A percentile compares a stretch with the other conserved stretches of the same genome.
Conservation (phyloP, 2,113 vertebrate genomes). For the Paramisgurnus dabryanus region DNA sequence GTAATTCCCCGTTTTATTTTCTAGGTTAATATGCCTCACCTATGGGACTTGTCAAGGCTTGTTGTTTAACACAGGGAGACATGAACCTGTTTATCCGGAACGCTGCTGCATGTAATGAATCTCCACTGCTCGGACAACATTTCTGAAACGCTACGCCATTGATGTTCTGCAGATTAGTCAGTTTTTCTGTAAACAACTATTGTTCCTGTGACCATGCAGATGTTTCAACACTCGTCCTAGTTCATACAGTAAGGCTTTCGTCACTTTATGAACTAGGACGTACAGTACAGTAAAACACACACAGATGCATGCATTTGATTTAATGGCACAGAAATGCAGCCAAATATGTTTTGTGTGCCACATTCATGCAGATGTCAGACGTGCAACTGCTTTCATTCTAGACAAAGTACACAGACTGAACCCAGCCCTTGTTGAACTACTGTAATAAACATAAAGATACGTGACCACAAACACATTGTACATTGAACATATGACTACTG, state of each 20-base stretch:
- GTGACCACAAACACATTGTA: no score
- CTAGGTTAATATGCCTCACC: not conserved
- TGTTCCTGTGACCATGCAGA: not conserved
- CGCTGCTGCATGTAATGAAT: not conserved
- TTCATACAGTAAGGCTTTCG: constrained; percentile 17
- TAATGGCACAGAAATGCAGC: no score
- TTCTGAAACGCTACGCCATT: constrained; percentile 4
- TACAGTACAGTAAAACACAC: not conserved
- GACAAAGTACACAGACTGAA: no score
- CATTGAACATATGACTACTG: not conserved
- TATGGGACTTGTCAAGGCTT: not conserved
- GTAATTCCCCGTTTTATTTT: not conserved
- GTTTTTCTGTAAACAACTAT: constrained; percentile 7
- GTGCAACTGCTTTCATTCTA: no score
- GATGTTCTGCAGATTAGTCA: constrained; percentile 19
- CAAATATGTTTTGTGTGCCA: no score
- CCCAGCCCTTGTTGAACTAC: no score
- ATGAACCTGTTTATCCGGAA: constrained; percentile 27
- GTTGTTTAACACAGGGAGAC: not conserved
- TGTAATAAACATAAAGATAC: no score
- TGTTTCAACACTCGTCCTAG: constrained; percentile 18
- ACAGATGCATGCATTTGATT: no score
- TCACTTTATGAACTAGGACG: no score
- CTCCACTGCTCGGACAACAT: constrained; percentile 14
- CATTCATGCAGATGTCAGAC: no score